Evolutionary conservation across 2,113 vertebrate genomes (phyloP).

Genomic region (Ceyx melanurus): DNA sequence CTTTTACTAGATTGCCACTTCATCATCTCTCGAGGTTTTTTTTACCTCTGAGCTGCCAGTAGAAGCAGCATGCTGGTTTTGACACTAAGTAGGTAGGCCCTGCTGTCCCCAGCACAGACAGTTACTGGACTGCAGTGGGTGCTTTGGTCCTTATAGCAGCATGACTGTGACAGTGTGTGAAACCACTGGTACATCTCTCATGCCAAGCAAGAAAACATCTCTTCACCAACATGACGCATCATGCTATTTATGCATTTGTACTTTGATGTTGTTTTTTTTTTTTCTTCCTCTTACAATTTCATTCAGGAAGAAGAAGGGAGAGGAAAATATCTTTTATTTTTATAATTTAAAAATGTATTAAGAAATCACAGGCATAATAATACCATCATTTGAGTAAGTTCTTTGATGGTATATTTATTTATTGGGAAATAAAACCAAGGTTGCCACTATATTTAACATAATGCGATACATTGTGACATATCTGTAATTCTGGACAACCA

Average conservation of each 20-base stretch:
- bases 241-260: constrained; percentile 1
- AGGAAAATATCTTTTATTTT: background rate
- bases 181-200: background rate
- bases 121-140: background rate
- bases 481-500: background rate
- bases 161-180: background rate
- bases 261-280: background rate
- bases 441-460: background rate
- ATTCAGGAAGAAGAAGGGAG: background rate
- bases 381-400: background rate
- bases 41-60: background rate
- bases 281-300: background rate
- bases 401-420: background rate
- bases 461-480: background rate
- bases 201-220: background rate
- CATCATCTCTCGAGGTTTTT: background rate
- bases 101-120: background rate
- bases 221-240: background rate
- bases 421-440: background rate
- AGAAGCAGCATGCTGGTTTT: background rate
- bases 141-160: background rate
- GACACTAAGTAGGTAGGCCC: background rate
- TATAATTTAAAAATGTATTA: background rate
- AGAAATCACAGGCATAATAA: background rate
- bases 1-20: background rate